Evolutionary conservation across 2,888 invertebrate genomes (phyloP).

Genomic region (Dione juno): DNA sequence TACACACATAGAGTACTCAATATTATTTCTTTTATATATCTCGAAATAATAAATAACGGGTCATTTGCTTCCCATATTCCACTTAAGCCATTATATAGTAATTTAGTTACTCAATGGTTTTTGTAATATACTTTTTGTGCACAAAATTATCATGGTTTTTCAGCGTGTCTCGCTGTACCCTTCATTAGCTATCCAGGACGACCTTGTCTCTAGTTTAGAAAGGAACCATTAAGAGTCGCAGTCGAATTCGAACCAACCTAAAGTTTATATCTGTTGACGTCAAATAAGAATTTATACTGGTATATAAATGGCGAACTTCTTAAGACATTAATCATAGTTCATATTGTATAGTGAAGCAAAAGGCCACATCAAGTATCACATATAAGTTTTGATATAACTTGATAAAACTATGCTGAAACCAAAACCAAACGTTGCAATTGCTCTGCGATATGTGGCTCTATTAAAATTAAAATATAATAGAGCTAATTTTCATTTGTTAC

Average conservation of each 20-base stretch:
- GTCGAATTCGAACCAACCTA: conserved; percentile 12
- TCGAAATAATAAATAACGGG: neutral
- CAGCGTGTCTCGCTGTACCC: conserved; percentile 45
- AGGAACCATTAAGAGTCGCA: conserved; percentile 41
- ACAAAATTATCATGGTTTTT: conserved; percentile 14
- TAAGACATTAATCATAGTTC: neutral
- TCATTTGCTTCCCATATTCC: neutral
- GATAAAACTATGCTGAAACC: neutral
- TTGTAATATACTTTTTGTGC: conserved; percentile 15
- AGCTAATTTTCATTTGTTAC: neutral
- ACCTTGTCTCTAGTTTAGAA: conserved; percentile 51
- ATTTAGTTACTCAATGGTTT: neutral
- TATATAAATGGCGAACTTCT: neutral
- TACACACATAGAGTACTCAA: too few relatives aligned
- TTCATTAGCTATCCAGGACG: conserved; percentile 52
- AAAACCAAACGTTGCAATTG: too few relatives aligned
- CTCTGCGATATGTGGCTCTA: too few relatives aligned
- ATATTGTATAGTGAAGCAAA: too few relatives aligned
- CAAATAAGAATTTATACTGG: neutral
- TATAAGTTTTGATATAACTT: too few relatives aligned
- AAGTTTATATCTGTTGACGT: neutral
- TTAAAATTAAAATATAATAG: neutral
- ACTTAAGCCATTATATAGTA: conserved; percentile 11
- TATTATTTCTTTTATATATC: too few relatives aligned
- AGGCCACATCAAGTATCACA: too few relatives aligned